Conservation (phyloP, 2,888 invertebrate species). For the Zonitis immaculata region DNA sequence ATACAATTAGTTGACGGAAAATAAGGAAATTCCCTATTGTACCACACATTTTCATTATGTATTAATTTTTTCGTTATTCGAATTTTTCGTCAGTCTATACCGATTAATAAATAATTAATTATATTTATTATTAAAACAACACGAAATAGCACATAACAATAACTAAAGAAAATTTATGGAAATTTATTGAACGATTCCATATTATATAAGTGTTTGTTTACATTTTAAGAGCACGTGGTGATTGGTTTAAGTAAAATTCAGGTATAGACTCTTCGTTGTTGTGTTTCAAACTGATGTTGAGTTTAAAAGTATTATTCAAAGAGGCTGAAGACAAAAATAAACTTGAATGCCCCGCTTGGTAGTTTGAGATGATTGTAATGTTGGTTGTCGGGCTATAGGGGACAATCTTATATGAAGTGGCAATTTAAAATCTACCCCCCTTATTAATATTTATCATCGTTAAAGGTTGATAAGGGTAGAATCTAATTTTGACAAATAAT, state of each 20-base stretch:
- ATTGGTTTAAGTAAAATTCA: conserved; percentile 21
- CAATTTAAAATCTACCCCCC: too few relatives aligned
- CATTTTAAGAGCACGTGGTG: conserved; percentile 32
- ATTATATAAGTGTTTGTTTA: conserved; percentile 5
- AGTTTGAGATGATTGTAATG: conserved; percentile 2
- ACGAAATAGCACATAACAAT: too few relatives aligned
- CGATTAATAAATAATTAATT: too few relatives aligned
- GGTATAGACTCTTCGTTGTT: conserved; percentile 36
- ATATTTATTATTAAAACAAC: too few relatives aligned
- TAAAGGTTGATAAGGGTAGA: too few relatives aligned
- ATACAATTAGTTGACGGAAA: conserved; percentile 19
- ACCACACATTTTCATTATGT: conserved; percentile 15
- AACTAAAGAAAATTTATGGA: background rate
- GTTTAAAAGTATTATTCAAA: conserved; percentile 26
- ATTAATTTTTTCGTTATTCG: background rate
- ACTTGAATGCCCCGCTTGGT: conserved; percentile 32
- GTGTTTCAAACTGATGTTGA: conserved; percentile 39
- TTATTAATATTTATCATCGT: too few relatives aligned
- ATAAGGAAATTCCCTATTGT: conserved; percentile 20
- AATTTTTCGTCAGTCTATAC: background rate
- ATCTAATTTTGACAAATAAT: too few relatives aligned
- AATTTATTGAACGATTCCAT: background rate
- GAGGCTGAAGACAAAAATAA: conserved; percentile 32
- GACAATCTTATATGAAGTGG: too few relatives aligned
- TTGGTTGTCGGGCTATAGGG: conserved; percentile 5